Evolutionary conservation across 2,113 vertebrate genomes (phyloP).

Genomic region (Ranitomeya imitator): DNA sequence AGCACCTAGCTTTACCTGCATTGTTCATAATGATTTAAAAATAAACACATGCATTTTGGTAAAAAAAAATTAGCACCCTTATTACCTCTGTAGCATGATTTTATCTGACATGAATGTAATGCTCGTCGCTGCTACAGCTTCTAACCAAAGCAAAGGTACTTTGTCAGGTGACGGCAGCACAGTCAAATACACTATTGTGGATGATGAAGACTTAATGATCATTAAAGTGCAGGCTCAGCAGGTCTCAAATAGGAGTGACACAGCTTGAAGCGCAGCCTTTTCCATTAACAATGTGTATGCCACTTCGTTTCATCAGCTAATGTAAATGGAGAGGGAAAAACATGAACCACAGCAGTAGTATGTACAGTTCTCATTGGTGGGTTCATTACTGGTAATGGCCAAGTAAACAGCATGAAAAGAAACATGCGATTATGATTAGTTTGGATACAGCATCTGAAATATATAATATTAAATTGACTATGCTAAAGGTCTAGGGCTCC

Average conservation of each 20-base stretch:
- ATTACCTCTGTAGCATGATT: neutral
- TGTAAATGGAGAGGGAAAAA: neutral
- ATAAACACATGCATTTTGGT: neutral
- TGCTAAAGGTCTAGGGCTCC: too few relatives aligned
- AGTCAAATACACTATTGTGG: neutral
- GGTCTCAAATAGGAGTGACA: neutral
- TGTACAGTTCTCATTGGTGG: neutral
- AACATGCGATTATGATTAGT: neutral
- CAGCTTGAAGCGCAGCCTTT: neutral
- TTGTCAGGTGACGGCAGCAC: neutral
- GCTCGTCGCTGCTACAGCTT: neutral
- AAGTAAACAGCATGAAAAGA: neutral
- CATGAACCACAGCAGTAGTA: neutral
- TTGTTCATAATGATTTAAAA: neutral
- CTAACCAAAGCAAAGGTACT: neutral
- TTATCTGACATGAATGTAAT: neutral
- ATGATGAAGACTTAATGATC: slow-evolving; percentile 14
- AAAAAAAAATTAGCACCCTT: neutral
- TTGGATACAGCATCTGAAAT: too few relatives aligned
- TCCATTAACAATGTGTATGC: neutral
- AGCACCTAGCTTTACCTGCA: neutral
- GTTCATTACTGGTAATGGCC: neutral
- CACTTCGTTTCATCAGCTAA: neutral
- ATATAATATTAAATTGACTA: too few relatives aligned
- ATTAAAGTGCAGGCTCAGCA: slow-evolving; percentile 15